A percentile compares a stretch with the other conserved stretches of the same genome.
Evolutionary conservation across 2,888 invertebrate genomes (phyloP).

Genomic region (Diogma glabrata): DNA sequence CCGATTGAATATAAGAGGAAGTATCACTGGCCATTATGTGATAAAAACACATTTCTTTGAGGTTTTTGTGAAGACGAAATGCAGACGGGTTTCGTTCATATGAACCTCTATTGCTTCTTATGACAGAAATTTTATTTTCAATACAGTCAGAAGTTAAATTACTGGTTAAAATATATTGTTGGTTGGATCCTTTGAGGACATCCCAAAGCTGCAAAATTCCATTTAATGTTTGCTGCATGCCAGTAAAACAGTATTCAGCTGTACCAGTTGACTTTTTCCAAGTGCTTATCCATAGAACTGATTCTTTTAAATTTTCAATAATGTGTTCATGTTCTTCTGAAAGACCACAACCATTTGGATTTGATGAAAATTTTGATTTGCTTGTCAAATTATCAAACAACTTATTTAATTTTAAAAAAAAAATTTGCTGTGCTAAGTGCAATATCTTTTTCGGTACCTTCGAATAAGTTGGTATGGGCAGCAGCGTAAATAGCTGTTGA

Average conservation of each 20-base stretch:
- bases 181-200: neutral
- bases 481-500: neutral
- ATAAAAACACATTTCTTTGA: conserved; percentile 7
- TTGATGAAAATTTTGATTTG: neutral
- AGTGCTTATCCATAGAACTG: neutral
- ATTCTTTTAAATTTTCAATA: neutral
- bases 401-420: neutral
- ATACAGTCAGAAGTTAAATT: neutral
- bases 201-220: conserved; percentile 4
- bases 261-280: neutral
- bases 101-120: neutral
- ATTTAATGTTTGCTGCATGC: neutral
- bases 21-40: neutral
- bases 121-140: neutral
- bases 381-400: neutral
- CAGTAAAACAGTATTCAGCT: conserved; percentile 1
- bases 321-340: neutral
- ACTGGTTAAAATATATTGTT: neutral
- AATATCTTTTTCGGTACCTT: neutral
- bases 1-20: neutral
- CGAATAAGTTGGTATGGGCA: neutral
- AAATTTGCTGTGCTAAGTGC: neutral
- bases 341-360: neutral
- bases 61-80: neutral
- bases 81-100: conserved; percentile 3